Base-by-base conservation (phyloP, 2,797 vertebrate genomes). In the Apodemus agrarius region DNA sequence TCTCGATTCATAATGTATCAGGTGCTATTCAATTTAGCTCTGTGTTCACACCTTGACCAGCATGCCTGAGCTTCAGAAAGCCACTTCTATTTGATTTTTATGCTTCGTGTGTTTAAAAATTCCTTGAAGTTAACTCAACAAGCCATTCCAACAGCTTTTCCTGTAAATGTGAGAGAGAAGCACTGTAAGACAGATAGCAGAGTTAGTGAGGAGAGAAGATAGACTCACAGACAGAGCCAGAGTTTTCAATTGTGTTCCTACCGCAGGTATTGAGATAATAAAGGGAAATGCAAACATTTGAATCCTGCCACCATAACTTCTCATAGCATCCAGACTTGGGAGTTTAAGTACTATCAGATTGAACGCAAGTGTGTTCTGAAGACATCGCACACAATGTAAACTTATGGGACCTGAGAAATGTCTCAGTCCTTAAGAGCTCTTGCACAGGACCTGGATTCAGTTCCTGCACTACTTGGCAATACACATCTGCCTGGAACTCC, bases 1-100 rank as follows among this genome's bases (percentile, higher is more conserved):
- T 95, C 90, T n/a, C 10, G 83, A 92, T 89, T 95, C 81, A 61
- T 59, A 78, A 69, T 40, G 67, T 57, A 83, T 19, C 67, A 79
- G 46, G 43, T 49, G 84, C 54, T 94, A 75, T 93, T 52, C 19
- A 24, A 96, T 79, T 85, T 83, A 67, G 69, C 54, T 86, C 63
- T 52, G 52, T 7, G 49, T 22, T 74, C n/a, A 34, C 14, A 7
- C 72, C 37, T 91, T 59, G 57, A 69, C n/a, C 40, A 57, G 43
- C 5, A 17, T 1, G 22, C 40, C 82, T 49, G 19, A 86, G 49
- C 34, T 90, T 95, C 37, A 80, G 80, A 69, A 80, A 97, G 46
- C 1, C 0, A 10, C 14, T 34, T 37, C 4, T 11, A 82, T 63
- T 52, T 84, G 65, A 84, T 46, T 94, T 95, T 79, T 46, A 61